Percentiles rank a stretch among this genome's conserved stretches.
These are phyloP conservation scores for Burhinus oedicnemus DNA, from an alignment of 2,113 vertebrate species.

Conservation along the genomic window DNA sequence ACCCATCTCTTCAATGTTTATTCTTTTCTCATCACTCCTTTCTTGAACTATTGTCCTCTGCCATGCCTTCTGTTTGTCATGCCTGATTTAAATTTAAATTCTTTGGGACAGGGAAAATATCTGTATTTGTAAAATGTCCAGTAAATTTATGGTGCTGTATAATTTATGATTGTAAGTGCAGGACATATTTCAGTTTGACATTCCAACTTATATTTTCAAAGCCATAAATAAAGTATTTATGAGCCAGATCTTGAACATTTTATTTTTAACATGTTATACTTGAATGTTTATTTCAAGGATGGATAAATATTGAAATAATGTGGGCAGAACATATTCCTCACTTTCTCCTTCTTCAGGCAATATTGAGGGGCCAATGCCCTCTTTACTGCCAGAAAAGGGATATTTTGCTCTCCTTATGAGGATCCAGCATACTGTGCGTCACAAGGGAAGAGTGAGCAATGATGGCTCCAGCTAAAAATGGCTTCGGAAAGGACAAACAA, in stretches of 20 bases:
- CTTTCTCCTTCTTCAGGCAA: slow-evolving; percentile 23
- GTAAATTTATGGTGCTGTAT: slow-evolving; percentile 26
- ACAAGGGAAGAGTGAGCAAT: not conserved
- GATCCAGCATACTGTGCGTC: not conserved
- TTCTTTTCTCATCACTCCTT: not conserved
- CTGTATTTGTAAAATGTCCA: slow-evolving; percentile 44
- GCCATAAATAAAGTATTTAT: slow-evolving; percentile 60
- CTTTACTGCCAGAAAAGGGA: slow-evolving; percentile 16
- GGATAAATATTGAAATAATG: slow-evolving; percentile 30
- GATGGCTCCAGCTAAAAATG: not conserved
- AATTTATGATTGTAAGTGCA: slow-evolving; percentile 39
- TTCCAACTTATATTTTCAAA: slow-evolving; percentile 55
- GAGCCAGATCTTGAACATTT: slow-evolving; percentile 31
- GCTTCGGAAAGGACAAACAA: not conserved
- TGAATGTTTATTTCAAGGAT: slow-evolving; percentile 36
- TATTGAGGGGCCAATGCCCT: not conserved
- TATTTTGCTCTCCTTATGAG: not conserved
- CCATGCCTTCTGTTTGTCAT: slow-evolving; percentile 1
- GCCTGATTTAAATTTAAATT: slow-evolving; percentile 33
- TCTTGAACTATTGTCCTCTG: slow-evolving; percentile 10
- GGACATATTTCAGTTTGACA: slow-evolving; percentile 46
- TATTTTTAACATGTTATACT: slow-evolving; percentile 39
- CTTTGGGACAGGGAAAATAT: not conserved
- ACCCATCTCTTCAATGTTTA: not conserved
- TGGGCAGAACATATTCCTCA: not conserved